Evolutionary conservation across 2,797 vertebrate genomes (phyloP).

Genomic region (Melanotaenia boesemani): DNA sequence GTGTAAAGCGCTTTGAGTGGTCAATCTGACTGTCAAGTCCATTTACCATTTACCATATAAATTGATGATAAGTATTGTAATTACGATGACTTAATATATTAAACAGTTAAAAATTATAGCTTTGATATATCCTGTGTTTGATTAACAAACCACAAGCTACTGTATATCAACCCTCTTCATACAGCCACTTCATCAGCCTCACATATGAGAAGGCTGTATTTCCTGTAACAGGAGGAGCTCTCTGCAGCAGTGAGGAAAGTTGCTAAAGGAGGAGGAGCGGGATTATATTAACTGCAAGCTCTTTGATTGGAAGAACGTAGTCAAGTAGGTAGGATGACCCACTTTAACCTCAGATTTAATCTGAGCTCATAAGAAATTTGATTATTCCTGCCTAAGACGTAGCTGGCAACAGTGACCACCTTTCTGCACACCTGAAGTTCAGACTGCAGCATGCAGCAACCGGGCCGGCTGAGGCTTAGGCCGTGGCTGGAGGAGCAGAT

Average conservation of each 20-base stretch:
- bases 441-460: slow-evolving; percentile 77
- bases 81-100: no score
- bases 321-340: slow-evolving; percentile 28
- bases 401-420: not conserved
- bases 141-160: no score
- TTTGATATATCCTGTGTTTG: no score
- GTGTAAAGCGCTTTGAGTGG: no score
- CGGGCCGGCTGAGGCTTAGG: slow-evolving; percentile 80
- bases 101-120: no score
- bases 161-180: not conserved
- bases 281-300: not conserved
- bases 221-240: slow-evolving; percentile 66
- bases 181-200: not conserved
- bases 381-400: not conserved
- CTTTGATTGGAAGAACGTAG: slow-evolving; percentile 60
- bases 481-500: slow-evolving; percentile 88
- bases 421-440: slow-evolving; percentile 25
- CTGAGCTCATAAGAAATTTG: slow-evolving; percentile 21
- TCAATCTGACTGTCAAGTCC: no score
- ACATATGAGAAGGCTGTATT: slow-evolving; percentile 5
- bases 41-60: no score
- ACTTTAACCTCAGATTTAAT: slow-evolving; percentile 42
- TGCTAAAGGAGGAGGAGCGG: slow-evolving; percentile 35
- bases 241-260: slow-evolving; percentile 4
- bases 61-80: no score